phyloP scores from a whole-genome alignment of 2,797 vertebrate species.

The Erithacus rubecula region DNA sequence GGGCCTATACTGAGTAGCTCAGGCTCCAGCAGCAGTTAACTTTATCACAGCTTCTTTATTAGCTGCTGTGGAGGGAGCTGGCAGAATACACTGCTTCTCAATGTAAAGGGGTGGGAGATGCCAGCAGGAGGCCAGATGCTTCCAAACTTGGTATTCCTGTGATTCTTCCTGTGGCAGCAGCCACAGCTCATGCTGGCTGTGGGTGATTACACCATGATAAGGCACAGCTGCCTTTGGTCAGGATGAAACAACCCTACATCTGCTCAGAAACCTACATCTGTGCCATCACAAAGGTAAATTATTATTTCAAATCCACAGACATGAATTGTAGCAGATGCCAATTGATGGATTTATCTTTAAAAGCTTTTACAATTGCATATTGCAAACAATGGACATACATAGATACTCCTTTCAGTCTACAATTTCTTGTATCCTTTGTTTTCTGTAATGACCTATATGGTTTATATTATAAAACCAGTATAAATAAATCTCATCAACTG shows the following conservation, averaged over 20 bases:
- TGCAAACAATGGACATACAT: background rate
- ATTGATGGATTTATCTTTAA: background rate
- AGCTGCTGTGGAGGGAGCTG: background rate
- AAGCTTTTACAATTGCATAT: background rate
- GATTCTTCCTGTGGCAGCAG: background rate
- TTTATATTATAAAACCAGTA: background rate
- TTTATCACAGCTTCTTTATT: background rate
- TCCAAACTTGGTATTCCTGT: background rate
- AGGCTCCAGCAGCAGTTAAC: background rate
- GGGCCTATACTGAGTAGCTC: rapidly evolving
- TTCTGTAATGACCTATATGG: background rate
- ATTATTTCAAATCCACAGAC: background rate
- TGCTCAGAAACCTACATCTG: background rate
- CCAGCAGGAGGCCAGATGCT: background rate
- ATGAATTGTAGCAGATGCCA: background rate
- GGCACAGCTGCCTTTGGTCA: background rate
- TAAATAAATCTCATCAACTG: background rate
- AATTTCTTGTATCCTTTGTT: background rate
- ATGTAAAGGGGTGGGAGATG: background rate
- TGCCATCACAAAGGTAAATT: background rate
- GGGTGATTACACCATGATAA: background rate
- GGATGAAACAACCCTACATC: rapidly evolving
- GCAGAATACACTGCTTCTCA: background rate
- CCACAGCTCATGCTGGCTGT: background rate
- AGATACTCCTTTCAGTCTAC: background rate